Conservation (phyloP, 2,888 invertebrate genomes). For the Callinectes sapidus region DNA sequence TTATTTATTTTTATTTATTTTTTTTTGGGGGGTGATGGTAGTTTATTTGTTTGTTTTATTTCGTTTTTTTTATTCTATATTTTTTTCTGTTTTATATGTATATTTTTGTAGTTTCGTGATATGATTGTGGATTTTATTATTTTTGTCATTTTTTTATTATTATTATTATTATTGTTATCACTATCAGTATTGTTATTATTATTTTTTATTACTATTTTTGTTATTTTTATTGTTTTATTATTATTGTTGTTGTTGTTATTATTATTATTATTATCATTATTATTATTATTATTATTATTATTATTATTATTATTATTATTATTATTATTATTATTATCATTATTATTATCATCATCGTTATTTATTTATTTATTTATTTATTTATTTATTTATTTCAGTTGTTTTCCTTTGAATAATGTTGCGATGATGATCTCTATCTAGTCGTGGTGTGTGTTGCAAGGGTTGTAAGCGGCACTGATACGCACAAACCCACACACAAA, state of each 20-base stretch:
- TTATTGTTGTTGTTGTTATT: background rate
- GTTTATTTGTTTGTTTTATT: no score
- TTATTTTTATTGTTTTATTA: background rate
- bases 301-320: slow-evolving; percentile 19
- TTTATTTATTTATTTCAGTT: no score
- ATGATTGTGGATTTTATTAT: no score
- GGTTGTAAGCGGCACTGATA: background rate
- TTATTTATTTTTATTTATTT: background rate
- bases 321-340: no score
- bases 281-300: background rate
- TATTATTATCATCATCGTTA: no score
- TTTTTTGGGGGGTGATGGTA: no score
- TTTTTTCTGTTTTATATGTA: background rate
- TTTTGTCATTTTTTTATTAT: no score
- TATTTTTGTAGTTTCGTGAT: no score
- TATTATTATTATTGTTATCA: slow-evolving; percentile 25
- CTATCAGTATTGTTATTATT: background rate
- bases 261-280: background rate
- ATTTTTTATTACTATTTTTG: background rate
- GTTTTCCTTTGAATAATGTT: no score
- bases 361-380: no score
- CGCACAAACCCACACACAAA: background rate
- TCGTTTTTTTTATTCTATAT: background rate
- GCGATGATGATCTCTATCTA: no score
- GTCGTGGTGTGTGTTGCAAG: background rate